These are phyloP conservation scores for Steinernema scapterisci DNA, from an alignment of 2,888 invertebrate genomes.

Conservation along the genomic window DNA sequence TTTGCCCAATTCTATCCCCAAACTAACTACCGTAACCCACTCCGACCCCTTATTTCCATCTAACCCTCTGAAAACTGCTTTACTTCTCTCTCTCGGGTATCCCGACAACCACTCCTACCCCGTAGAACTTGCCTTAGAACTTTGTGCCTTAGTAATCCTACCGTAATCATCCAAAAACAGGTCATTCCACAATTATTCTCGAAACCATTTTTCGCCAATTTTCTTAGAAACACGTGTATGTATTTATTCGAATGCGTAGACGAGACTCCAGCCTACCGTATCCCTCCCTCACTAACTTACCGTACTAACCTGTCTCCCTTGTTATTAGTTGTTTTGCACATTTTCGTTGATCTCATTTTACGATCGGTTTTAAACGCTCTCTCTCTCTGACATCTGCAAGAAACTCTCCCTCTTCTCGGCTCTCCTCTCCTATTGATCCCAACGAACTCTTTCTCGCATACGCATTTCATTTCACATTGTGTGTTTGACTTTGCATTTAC, in stretches of 20 bases:
- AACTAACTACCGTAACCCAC: conserved; percentile 8
- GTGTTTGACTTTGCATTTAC: conserved; percentile 1
- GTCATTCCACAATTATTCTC: conserved; percentile 14
- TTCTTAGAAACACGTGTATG: conserved; percentile 25
- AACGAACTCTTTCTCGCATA: not conserved
- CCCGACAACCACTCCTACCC: not conserved
- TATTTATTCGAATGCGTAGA: conserved; percentile 30
- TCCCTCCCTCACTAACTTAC: not conserved
- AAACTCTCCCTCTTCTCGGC: not conserved
- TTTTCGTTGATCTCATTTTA: conserved; percentile 2
- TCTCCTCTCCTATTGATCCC: conserved; percentile 29
- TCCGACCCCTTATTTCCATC: not conserved
- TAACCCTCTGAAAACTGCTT: conserved; percentile 14
- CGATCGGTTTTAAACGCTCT: not conserved
- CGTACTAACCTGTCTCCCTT: not conserved
- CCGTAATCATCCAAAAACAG: not conserved
- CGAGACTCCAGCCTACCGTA: not conserved
- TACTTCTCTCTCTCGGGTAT: conserved; percentile 21
- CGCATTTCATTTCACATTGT: not conserved
- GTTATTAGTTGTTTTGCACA: not conserved
- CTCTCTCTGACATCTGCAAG: not conserved
- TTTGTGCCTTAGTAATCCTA: not conserved
- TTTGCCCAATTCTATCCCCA: not conserved
- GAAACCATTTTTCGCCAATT: not conserved
- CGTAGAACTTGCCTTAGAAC: conserved; percentile 25